These are phyloP conservation scores for Lerista edwardsae DNA, from an alignment of 2,797 vertebrate species.

Conservation along the genomic window DNA sequence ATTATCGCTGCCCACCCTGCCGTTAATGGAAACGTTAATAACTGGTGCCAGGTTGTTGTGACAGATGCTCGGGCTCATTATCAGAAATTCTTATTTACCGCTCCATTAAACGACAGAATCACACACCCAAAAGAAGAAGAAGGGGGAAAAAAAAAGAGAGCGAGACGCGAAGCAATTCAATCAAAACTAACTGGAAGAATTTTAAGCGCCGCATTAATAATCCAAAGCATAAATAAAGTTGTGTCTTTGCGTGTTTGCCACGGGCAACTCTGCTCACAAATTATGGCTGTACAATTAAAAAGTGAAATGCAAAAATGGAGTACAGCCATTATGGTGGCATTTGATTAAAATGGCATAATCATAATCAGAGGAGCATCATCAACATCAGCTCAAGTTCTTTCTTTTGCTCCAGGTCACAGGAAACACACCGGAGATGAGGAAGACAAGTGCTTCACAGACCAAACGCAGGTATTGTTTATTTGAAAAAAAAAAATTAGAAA, in stretches of 20 bases:
- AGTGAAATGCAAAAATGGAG: slow-evolving; percentile 62
- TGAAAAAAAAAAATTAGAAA: no score
- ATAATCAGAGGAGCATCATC: no score
- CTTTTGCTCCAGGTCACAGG: no score
- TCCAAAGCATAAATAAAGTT: slow-evolving; percentile 82
- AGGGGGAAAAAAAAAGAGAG: neutral
- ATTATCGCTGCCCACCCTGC: slow-evolving; percentile 80
- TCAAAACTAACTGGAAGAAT: slow-evolving; percentile 83
- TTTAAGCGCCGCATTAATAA: slow-evolving; percentile 82
- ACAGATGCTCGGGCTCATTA: slow-evolving; percentile 86
- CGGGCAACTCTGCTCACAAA: slow-evolving; percentile 69
- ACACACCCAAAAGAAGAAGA: slow-evolving; percentile 70
- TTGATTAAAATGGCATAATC: slow-evolving; percentile 12
- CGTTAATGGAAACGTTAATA: slow-evolving; percentile 85
- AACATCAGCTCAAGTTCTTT: no score
- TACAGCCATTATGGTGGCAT: slow-evolving; percentile 37
- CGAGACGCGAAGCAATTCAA: slow-evolving; percentile 78
- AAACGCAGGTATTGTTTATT: no score
- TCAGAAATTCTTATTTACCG: slow-evolving; percentile 89
- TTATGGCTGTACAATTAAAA: slow-evolving; percentile 72
- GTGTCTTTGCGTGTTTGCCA: slow-evolving; percentile 67
- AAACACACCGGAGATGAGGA: no score
- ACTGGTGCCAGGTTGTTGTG: slow-evolving; percentile 82
- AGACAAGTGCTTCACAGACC: no score
- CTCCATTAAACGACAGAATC: slow-evolving; percentile 87